Evolutionary conservation across 64 coral and sea anemone species (phyloP).

Genomic region (Montipora foliosa): DNA sequence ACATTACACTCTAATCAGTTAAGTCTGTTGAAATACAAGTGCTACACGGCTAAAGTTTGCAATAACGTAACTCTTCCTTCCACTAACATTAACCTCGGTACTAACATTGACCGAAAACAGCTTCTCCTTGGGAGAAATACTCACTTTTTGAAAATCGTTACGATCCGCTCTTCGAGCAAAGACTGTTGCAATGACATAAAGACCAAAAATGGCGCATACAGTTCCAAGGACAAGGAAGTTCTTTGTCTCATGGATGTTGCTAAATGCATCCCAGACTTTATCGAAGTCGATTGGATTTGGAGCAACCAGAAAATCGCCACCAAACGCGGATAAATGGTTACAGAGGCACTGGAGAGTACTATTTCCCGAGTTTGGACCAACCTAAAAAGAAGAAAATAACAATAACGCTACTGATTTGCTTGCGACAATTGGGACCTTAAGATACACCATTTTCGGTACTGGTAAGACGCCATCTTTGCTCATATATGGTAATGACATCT

Average conservation of each 20-base stretch:
- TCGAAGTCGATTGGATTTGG: constrained; percentile 95
- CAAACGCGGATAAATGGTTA: constrained; percentile 91
- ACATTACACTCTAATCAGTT: no score
- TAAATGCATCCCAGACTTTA: constrained; percentile 83
- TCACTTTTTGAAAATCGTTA: constrained; percentile 83
- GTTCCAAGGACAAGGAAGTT: constrained; percentile 83
- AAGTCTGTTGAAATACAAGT: no score
- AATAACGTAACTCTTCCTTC: no score
- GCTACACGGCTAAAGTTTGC: no score
- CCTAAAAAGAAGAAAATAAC: constrained; percentile 22
- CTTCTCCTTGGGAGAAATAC: background rate
- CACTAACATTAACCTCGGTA: no score
- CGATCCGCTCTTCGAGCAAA: constrained; percentile 87
- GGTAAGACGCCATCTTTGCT: no score
- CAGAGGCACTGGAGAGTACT: constrained; percentile 83
- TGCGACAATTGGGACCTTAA: no score
- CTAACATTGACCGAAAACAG: no score
- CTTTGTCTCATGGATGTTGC: constrained; percentile 66
- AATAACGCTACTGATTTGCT: no score
- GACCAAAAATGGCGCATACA: constrained; percentile 68
- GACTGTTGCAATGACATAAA: constrained; percentile 70
- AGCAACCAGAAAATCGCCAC: constrained; percentile 90
- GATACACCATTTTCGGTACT: no score
- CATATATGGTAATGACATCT: no score
- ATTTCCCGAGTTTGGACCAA: constrained; percentile 45